These are phyloP conservation scores for Macquaria australasica DNA, from an alignment of 2,113 vertebrate species.

Conservation along the genomic window DNA sequence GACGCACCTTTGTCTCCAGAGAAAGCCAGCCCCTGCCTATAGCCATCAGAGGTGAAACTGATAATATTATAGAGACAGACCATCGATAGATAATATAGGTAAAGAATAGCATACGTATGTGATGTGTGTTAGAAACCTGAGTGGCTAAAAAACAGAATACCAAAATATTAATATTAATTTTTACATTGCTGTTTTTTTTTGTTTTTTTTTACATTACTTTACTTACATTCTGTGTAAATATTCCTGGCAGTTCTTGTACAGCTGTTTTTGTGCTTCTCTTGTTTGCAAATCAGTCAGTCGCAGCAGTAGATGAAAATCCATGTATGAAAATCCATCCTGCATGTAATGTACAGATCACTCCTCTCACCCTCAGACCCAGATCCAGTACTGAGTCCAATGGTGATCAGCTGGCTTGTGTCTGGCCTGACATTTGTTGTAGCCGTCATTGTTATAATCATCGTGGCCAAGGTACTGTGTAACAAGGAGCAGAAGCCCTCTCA, in stretches of 20 bases:
- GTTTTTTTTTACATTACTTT: neutral
- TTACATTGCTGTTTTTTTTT: neutral
- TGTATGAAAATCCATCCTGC: neutral
- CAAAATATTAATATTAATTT: too few relatives aligned
- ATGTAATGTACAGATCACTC: neutral
- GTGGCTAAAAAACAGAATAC: too few relatives aligned
- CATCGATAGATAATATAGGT: neutral
- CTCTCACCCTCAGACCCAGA: conserved; percentile 75
- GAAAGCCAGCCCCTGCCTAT: conserved; percentile 85
- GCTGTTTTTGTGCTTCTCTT: neutral
- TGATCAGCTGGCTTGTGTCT: conserved; percentile 85
- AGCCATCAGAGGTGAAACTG: conserved; percentile 78
- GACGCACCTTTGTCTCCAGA: conserved; percentile 83
- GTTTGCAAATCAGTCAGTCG: neutral
- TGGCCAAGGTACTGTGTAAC: conserved; percentile 80
- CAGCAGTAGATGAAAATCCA: neutral
- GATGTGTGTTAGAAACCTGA: too few relatives aligned
- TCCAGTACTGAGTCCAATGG: conserved; percentile 81
- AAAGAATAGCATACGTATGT: neutral
- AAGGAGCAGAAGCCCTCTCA: conserved; percentile 80
- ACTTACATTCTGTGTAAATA: neutral
- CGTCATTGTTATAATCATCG: conserved; percentile 73
- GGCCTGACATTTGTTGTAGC: conserved; percentile 81
- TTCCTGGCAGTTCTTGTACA: neutral
- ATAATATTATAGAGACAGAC: neutral